Conservation (phyloP, 2,797 vertebrate genomes). For the Sandelia bainsii region DNA sequence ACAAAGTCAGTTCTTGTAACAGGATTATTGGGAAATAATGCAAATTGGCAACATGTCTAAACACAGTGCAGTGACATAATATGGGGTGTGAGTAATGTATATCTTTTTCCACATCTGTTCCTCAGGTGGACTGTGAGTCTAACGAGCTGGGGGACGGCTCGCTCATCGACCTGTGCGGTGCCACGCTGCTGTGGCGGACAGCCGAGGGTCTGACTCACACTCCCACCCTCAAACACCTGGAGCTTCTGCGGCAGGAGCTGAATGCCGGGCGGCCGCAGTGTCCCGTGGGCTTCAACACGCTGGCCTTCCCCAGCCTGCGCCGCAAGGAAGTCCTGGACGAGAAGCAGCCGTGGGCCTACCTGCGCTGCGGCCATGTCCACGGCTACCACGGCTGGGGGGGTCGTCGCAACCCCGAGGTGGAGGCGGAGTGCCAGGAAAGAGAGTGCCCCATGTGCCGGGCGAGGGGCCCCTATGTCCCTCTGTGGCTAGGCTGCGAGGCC, state of each 20-base stretch:
- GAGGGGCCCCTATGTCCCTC: constrained; percentile 91
- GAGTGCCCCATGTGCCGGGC: constrained; percentile 97
- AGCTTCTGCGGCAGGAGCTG: constrained; percentile 92
- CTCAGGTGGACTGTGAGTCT: constrained; percentile 90
- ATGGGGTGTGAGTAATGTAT: neutral
- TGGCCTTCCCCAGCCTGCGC: constrained; percentile 94
- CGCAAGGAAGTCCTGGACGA: constrained; percentile 90
- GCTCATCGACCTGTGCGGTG: constrained; percentile 93
- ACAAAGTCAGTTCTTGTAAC: too few species aligned
- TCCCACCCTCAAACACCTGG: constrained; percentile 92
- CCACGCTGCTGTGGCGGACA: constrained; percentile 95
- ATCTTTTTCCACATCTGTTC: neutral
- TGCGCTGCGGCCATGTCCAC: constrained; percentile 94
- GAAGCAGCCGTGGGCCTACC: constrained; percentile 94
- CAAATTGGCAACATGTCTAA: too few species aligned
- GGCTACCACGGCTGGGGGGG: constrained; percentile 94
- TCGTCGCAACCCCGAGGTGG: constrained; percentile 83
- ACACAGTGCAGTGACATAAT: too few species aligned
- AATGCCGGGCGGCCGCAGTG: constrained; percentile 95
- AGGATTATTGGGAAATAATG: too few species aligned
- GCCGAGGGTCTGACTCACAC: constrained; percentile 90
- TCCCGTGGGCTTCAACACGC: constrained; percentile 94
- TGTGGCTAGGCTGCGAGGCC: constrained; percentile 94
- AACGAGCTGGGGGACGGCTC: constrained; percentile 94
- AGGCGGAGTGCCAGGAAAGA: constrained; percentile 87